Conservation (phyloP, 2,888 invertebrate species). For the Scaptomyza polygonia region DNA sequence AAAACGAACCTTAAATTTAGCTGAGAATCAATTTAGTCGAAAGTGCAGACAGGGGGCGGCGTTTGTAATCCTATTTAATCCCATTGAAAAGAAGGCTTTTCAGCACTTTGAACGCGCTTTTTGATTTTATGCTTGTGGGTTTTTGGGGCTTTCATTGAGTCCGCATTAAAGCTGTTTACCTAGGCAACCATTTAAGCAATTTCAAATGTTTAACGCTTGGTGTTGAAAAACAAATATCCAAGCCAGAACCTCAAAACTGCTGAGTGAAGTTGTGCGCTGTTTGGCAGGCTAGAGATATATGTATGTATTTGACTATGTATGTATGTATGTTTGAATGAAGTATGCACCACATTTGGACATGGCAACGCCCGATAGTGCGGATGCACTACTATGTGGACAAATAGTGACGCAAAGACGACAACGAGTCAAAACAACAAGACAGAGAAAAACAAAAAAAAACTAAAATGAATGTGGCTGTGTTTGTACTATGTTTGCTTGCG, state of each 20-base stretch:
- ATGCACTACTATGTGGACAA: conserved; percentile 10
- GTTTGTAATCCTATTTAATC: conserved; percentile 6
- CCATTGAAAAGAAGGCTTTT: neutral
- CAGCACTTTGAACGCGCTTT: neutral
- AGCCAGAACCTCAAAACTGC: conserved; percentile 26
- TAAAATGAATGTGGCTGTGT: conserved; percentile 60
- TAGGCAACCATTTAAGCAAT: conserved; percentile 14
- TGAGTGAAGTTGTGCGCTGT: conserved; percentile 19
- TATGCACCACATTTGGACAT: conserved; percentile 23
- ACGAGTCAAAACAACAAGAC: conserved; percentile 11
- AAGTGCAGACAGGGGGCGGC: neutral
- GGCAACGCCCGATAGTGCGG: conserved; percentile 39
- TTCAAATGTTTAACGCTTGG: neutral
- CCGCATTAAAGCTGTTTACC: neutral
- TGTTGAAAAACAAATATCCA: neutral
- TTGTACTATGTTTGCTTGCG: conserved; percentile 55
- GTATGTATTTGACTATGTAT: neutral
- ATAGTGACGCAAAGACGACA: conserved; percentile 10
- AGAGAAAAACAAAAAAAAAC: neutral
- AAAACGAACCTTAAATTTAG: neutral
- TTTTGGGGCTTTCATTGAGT: neutral
- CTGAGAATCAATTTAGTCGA: neutral
- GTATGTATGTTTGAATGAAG: neutral
- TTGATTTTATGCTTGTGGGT: neutral
- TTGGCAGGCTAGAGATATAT: conserved; percentile 10